A percentile compares a stretch with the other conserved stretches of the same genome.
Conservation (phyloP, 2,113 vertebrate species). For the Daboia siamensis region DNA sequence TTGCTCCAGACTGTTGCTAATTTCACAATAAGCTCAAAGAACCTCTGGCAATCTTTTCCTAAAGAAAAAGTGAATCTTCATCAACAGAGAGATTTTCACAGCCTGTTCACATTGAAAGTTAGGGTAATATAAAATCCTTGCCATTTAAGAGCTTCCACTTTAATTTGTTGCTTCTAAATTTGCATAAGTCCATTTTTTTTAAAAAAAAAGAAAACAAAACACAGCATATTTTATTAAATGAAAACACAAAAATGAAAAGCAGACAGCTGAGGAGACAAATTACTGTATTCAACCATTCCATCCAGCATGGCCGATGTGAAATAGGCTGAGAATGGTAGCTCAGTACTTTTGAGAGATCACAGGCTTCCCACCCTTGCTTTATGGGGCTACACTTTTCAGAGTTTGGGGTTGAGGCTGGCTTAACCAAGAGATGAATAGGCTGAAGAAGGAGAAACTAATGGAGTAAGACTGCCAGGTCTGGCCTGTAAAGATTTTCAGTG, state of each 20-base stretch:
- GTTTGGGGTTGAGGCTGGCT: neutral
- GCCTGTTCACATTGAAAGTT: neutral
- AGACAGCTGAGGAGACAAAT: neutral
- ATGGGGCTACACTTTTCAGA: neutral
- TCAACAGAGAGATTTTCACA: neutral
- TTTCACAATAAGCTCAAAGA: slow-evolving; percentile 8
- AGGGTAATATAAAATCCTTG: neutral
- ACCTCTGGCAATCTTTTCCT: neutral
- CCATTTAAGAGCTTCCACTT: neutral
- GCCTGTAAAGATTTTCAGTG: neutral
- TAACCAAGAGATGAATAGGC: neutral
- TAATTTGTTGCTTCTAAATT: neutral
- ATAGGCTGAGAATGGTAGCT: neutral
- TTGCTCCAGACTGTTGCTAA: slow-evolving; percentile 12
- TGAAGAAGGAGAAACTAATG: neutral
- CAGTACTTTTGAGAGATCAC: neutral
- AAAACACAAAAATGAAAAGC: neutral
- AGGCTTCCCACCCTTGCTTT: neutral
- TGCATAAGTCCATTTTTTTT: neutral
- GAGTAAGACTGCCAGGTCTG: neutral
- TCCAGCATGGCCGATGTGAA: neutral
- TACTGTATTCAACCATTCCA: neutral
- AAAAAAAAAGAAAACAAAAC: neutral
- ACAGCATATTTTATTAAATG: neutral
- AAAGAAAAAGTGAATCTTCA: neutral